Conservation (phyloP, 2,888 invertebrate genomes). For the Brachyptera putata region DNA sequence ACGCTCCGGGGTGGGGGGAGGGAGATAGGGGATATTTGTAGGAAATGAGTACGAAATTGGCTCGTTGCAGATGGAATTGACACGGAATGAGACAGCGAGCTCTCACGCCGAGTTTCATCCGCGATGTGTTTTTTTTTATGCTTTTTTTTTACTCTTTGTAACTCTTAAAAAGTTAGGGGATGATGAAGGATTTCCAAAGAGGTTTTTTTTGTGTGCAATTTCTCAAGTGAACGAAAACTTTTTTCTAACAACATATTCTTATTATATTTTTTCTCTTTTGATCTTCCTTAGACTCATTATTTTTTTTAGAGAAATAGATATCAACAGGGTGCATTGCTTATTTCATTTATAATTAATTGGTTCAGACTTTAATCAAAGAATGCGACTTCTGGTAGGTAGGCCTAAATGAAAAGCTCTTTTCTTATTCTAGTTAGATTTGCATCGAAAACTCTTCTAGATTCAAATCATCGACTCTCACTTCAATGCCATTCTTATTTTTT, state of each 20-base stretch:
- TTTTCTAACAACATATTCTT: neutral
- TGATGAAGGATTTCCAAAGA: constrained; percentile 6
- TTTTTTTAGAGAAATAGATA: neutral
- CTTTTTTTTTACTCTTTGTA: constrained; percentile 9
- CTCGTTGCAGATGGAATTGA: constrained; percentile 24
- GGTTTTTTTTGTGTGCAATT: neutral
- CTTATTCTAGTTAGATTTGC: too few relatives aligned
- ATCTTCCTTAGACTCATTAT: neutral
- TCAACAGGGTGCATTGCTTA: too few relatives aligned
- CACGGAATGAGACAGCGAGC: constrained; percentile 19
- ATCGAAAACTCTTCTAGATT: too few relatives aligned
- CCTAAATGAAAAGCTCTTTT: too few relatives aligned
- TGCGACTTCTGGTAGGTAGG: too few relatives aligned
- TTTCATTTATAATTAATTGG: too few relatives aligned
- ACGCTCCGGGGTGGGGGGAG: neutral
- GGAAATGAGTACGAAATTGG: constrained; percentile 28
- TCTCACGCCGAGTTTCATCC: constrained; percentile 4
- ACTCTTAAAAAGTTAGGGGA: constrained; percentile 6
- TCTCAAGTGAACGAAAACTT: neutral
- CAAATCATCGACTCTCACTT: too few relatives aligned
- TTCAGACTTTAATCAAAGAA: too few relatives aligned
- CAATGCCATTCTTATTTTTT: too few relatives aligned
- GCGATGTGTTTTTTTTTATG: neutral
- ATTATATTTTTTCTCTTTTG: constrained; percentile 3
- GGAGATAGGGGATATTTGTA: constrained; percentile 1